Conservation (phyloP, 1,140 invertebrate species). For the Drosophila nikananu region DNA sequence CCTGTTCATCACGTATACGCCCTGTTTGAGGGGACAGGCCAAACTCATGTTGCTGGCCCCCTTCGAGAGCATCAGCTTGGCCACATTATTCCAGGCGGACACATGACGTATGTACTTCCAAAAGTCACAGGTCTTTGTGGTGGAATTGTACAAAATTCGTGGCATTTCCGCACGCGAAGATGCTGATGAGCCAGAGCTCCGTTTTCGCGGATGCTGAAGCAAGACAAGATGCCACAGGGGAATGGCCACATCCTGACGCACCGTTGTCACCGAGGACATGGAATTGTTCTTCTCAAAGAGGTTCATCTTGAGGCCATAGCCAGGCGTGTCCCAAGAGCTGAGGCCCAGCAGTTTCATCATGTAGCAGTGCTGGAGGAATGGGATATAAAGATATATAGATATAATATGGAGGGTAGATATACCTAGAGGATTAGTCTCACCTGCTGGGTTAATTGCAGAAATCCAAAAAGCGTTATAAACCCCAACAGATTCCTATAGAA, state of each 20-base stretch:
- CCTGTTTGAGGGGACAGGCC: constrained; percentile 63
- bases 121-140: constrained; percentile 71
- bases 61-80: constrained; percentile 59
- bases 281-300: constrained; percentile 64
- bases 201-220: constrained; percentile 48
- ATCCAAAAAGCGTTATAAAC: constrained; percentile 28
- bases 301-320: constrained; percentile 55
- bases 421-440: background rate
- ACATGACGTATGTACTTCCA: constrained; percentile 71
- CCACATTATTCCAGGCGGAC: constrained; percentile 67
- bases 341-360: constrained; percentile 58
- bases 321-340: constrained; percentile 54
- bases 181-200: background rate
- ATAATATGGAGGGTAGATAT: too few species aligned
- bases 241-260: constrained; percentile 63
- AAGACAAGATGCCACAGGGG: constrained; percentile 69
- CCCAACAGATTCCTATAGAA: constrained; percentile 31
- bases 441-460: constrained; percentile 50
- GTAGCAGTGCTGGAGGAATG: constrained; percentile 54
- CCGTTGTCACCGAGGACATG: constrained; percentile 65
- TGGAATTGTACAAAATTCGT: constrained; percentile 66
- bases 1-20: constrained; percentile 69
- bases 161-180: constrained; percentile 28
- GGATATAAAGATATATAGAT: background rate
- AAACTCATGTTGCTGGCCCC: constrained; percentile 72